phyloP scores from a whole-genome alignment of 2,797 vertebrate species.

The Onychomys arenicola region DNA sequence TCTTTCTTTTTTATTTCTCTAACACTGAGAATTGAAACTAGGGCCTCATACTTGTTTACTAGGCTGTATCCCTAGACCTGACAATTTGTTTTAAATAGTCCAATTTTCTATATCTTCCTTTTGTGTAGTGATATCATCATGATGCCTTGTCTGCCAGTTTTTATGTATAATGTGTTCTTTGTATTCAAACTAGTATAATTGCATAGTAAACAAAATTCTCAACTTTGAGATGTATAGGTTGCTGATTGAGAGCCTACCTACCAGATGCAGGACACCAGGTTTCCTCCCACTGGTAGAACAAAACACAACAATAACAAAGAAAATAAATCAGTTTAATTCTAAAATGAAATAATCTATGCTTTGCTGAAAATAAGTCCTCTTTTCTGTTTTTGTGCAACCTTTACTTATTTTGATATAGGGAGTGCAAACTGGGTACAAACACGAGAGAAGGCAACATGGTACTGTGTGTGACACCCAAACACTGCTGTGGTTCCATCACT shows the following conservation, averaged over 20 bases:
- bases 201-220: neutral
- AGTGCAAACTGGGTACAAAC: neutral
- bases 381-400: neutral
- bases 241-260: neutral
- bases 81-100: neutral
- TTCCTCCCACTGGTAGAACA: neutral
- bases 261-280: neutral
- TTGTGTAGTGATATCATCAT: neutral
- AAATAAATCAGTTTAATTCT: neutral
- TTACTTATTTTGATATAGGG: neutral
- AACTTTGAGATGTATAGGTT: neutral
- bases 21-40: neutral
- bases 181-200: neutral
- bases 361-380: neutral
- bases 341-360: neutral
- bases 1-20: neutral
- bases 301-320: neutral
- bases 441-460: neutral
- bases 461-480: neutral
- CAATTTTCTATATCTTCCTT: neutral
- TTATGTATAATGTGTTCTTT: neutral
- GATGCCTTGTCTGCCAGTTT: neutral
- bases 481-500: neutral
- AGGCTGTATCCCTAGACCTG: neutral
- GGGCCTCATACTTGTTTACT: neutral